Evolutionary conservation across 2,113 vertebrate genomes (phyloP).

Genomic region (Silurus glanis): DNA sequence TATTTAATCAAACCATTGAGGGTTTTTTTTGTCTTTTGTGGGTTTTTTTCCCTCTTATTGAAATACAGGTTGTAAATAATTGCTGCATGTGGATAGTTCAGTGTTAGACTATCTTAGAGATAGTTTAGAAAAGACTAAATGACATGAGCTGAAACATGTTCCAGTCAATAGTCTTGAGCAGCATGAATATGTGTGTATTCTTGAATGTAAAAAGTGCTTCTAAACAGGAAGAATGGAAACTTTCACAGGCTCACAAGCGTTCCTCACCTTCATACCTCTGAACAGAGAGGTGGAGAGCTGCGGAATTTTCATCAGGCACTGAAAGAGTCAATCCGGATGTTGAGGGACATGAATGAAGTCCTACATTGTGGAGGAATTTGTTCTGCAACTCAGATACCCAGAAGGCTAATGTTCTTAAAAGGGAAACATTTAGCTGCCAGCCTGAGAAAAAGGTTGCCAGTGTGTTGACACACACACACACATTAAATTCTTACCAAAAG

Average conservation of each 20-base stretch:
- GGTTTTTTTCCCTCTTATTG: neutral
- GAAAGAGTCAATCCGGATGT: constrained; percentile 11
- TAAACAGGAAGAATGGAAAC: constrained; percentile 43
- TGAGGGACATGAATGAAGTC: constrained; percentile 60
- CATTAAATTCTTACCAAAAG: constrained; percentile 51
- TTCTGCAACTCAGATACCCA: constrained; percentile 36
- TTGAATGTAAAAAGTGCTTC: constrained; percentile 34
- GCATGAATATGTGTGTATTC: neutral
- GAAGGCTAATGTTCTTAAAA: constrained; percentile 40
- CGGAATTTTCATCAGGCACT: constrained; percentile 34
- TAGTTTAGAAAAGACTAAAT: neutral
- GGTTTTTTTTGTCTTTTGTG: neutral
- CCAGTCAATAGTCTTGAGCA: constrained; percentile 2
- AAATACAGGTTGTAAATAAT: neutral
- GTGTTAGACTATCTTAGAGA: too few relatives aligned
- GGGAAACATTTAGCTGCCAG: constrained; percentile 30
- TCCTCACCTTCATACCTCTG: constrained; percentile 51
- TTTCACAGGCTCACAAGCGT: constrained; percentile 41
- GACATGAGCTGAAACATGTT: neutral
- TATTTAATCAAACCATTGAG: constrained; percentile 77
- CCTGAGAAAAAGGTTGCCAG: constrained; percentile 30
- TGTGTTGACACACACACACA: constrained; percentile 17
- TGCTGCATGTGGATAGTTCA: neutral
- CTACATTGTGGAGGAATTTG: constrained; percentile 61
- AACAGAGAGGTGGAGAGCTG: neutral